Base-by-base conservation (phyloP, 2,888 invertebrate species). In the Drosophila pseudotalamancana region DNA sequence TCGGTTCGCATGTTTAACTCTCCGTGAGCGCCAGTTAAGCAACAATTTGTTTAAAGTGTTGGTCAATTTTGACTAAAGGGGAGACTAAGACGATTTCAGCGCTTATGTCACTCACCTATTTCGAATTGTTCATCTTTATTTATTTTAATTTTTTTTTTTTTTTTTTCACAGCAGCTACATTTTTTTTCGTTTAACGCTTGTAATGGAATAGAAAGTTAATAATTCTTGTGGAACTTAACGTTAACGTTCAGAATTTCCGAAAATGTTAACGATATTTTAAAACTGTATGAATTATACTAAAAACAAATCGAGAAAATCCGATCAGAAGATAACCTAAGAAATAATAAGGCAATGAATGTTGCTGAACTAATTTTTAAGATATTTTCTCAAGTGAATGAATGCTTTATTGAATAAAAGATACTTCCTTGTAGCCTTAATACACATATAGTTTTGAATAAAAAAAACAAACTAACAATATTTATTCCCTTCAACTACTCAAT, bases 1-100 rank as follows among this genome's bases (percentile, higher is more conserved):
- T 77, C 55, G 60, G 51, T 77, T 45, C 46, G 40, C 72, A 55
- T 72, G 49, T 50, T 67, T 60, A 48, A 43, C 40, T 48, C 37
- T 35, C 40, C 16, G 43, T 46, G 25, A 18, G 21, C 23, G 31
- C 11, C 23, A 46, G 37, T 39, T 25, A 18, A 16, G 34, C 51
- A 51, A 65, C 63, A 53, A 50, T 46, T 64, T 63, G 45, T 45
- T 37, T 21, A 32, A 42, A 11, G 32, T 16, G 45, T 43, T 53
- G 49, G 31, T 32, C 16, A 31, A 32, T 53, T 45, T 53, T 18
- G 23, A 23, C 27, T 39, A 27, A 49, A 37, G 2, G 27, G 19
- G 37, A 19, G 37, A 27, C 45, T 64, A 54, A 34, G 34, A 34
- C 53, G 54, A 12, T 37, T 37, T 45, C 29, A 14, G 27, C 32